Evolutionary conservation across 2,888 invertebrate genomes (phyloP), one percentile per base, ranked within the genome.

Genomic region (Hymenopus coronatus): DNA sequence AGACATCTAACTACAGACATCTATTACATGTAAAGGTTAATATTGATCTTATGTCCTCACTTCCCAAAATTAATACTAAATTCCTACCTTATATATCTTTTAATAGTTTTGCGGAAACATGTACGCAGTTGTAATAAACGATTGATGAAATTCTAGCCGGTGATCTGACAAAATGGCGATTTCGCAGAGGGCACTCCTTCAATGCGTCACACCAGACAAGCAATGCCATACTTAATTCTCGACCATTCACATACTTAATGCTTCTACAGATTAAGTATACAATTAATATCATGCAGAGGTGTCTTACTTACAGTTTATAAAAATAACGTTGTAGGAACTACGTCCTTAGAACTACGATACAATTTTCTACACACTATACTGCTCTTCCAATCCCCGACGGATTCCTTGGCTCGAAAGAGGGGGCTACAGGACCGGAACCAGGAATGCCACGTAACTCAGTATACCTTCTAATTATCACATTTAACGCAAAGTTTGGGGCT

Each of bases 141-240:
- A 25, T 14, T 70, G 15, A 6, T 70, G 54, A 70, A 70, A 70
- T 25, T 70, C 54, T 33, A 88, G 88, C 90, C 90, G 90, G 90
- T 90, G 89, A 90, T 86, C 88, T 89, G 87, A 90, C 91, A 91
- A 91, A 89, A 91, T 91, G 91, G 91, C 94, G 94, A 94, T 94
- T 94, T 93, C 93, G 93, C 93, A 93, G 92, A 91, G 92, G 94
- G 93, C 95, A 95, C 95, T 95, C 95, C 95, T 94, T 94, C 94
- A 92, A 94, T 95, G 95, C 95, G 95, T 95, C 95, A 95, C 94
- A 94, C 92, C 93, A 93, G 85, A 81, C 40, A 33, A 87, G 82
- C 82, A 28, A 9, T 86, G 28, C 81, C 81, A 40, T 70, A 25
- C 54, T 20, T 70, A 3, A 15, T 8, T 25, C 20, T 6, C 25